Evolutionary conservation across 2,888 invertebrate genomes (phyloP), one percentile per base, ranked within the genome.

Genomic region (Rugalucina vietnamica): DNA sequence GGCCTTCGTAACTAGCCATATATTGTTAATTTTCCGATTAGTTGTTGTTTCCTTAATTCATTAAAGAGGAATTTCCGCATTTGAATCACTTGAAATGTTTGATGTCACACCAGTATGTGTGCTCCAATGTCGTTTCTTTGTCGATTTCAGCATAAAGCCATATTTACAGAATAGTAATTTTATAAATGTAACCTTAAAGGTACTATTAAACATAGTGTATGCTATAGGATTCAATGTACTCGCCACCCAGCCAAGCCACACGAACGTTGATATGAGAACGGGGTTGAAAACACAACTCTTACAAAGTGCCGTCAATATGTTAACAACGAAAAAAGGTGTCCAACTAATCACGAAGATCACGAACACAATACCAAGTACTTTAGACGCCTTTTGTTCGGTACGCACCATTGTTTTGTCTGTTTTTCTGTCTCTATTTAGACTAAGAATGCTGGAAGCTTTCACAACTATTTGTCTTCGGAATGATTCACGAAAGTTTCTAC

Each of bases 341-440:
- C 95, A 95, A 87, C 93, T 94, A 32, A 94, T 84, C 18, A 95
- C 93, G 82, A 95, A 95, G 27, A 94, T 92, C 36, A 92, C 91
- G 82, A 95, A 95, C 75, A 95, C 94, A 32, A 94, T 92, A 54
- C 94, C 94, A 4, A 95, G 91, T 4, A 95, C 99, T 95, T 99
- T 98, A 18, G 99, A 98, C 0, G 99, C 99, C 95, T 99, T 99
- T 94, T 99, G 98, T 94, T 99, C 98, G 77, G 98, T 96, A 2
- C 97, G 96, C 79, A 98, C 95, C 43, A 87, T 76, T 57, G 85
- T 79, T 65, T 88, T 87, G 57, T 88, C 85, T 32, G 76, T 80
- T 14, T 79, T 82, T 32, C 87, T 84, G 39, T 90, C 89, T 24
- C 91, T 88, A 69, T 90, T 90, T 76, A 92, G 86, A 8, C 93